Base-by-base conservation (phyloP, 2,888 invertebrate genomes). In the Oegoconia quadripuncta region DNA sequence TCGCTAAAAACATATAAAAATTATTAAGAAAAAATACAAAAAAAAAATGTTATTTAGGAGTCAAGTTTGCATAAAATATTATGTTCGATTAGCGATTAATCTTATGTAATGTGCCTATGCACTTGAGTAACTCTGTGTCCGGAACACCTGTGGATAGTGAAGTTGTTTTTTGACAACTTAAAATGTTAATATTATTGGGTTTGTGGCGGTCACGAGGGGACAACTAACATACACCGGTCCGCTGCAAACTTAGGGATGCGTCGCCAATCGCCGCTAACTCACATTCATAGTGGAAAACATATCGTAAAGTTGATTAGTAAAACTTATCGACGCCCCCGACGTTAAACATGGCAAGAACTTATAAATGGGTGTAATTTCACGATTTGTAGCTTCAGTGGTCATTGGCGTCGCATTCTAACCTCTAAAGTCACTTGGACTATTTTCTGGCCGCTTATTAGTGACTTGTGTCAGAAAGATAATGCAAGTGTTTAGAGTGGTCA, bases 51-150 rank as follows among this genome's bases (percentile, higher is more conserved):
- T 61, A 52, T 13, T 9, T 50, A 69, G 68, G 61, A 58, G 63
- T 77, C 81, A 79, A 78, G 81, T 64, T 67, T 55, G 84, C 84
- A 83, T 82, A 76, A 63, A 67, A 75, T 82, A 77, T 83, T 83
- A 84, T 82, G 76, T 84, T 83, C 70, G 76, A 83, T 84, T 81
- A 78, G 70, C 46, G 46, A 55, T 64, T 68, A 78, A 82, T 84
- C 83, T 77, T 62, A 84, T 83, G 64, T 81, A 79, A 84, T 83
- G 81, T 87, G 76, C 73, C 45, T 77, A 71, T 82, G 82, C 79
- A 70, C 82, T 83, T 77, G 78, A 68, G 60, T 43, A 44, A 49
- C 52, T 55, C 42, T 36, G 36, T 43, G 57, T 79, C 78, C 76
- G 42, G 38, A 69, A 70, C 73, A 80, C 55, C 77, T 55, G 40